Evolutionary conservation across 2,888 invertebrate genomes (phyloP).

Genomic region (Sesia apiformis): DNA sequence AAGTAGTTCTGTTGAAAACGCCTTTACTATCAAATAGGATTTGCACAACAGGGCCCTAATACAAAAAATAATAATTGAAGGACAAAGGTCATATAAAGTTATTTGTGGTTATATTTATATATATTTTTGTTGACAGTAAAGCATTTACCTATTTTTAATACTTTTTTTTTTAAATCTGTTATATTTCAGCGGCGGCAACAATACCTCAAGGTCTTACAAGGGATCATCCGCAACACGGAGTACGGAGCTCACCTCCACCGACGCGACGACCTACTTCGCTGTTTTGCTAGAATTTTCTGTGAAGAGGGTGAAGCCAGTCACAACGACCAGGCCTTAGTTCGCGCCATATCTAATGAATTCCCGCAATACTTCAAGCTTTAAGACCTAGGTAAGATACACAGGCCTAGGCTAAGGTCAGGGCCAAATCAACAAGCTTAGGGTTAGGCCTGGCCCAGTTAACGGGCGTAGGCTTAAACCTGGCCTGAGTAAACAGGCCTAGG

Average conservation of each 20-base stretch:
- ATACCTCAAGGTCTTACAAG: constrained; percentile 85
- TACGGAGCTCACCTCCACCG: constrained; percentile 87
- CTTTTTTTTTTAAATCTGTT: too few species aligned
- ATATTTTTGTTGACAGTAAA: background rate
- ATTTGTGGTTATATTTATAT: background rate
- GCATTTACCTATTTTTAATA: background rate
- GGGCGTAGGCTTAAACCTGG: too few species aligned
- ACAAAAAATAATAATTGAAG: too few species aligned
- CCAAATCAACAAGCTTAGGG: too few species aligned
- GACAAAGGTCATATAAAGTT: background rate
- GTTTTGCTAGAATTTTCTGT: constrained; percentile 90
- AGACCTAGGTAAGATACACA: constrained; percentile 10
- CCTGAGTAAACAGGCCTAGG: too few species aligned
- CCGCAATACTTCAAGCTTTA: constrained; percentile 83
- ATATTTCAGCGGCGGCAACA: constrained; percentile 79
- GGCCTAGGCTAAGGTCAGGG: too few species aligned
- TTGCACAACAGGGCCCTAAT: too few species aligned
- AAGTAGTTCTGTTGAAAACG: too few species aligned
- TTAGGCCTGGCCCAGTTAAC: too few species aligned
- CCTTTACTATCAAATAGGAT: too few species aligned
- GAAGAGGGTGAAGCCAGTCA: constrained; percentile 85
- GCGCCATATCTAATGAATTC: constrained; percentile 89
- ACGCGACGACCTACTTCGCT: constrained; percentile 86
- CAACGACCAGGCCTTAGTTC: constrained; percentile 84
- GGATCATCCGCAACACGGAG: constrained; percentile 87